These are phyloP conservation scores for Drosophila subobscura DNA, from an alignment of 1,140 invertebrate genomes.

Conservation along the genomic window DNA sequence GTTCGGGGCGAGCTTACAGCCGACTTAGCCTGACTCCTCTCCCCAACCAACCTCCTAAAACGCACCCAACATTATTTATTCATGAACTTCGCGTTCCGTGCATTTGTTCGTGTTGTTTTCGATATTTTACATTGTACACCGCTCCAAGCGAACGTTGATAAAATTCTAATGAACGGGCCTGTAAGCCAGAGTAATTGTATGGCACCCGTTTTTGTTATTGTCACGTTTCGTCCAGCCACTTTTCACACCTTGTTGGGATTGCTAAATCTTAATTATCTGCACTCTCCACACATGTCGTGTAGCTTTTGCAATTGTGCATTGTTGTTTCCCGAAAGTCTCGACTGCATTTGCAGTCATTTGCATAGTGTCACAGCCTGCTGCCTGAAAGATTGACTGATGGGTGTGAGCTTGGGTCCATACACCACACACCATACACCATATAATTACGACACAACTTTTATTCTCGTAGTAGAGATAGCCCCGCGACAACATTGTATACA, in stretches of 20 bases:
- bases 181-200: constrained; percentile 19
- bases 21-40: neutral
- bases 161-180: constrained; percentile 59
- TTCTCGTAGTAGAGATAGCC: too few relatives aligned
- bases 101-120: constrained; percentile 65
- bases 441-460: too few relatives aligned
- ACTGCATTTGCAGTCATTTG: constrained; percentile 37
- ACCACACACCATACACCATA: too few relatives aligned
- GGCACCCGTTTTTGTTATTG: constrained; percentile 44
- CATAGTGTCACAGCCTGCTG: constrained; percentile 7
- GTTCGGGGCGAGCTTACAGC: constrained; percentile 2
- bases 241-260: constrained; percentile 52
- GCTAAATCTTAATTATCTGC: constrained; percentile 42
- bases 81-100: constrained; percentile 42
- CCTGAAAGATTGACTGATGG: too few relatives aligned
- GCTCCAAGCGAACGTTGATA: constrained; percentile 49
- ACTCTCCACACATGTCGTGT: constrained; percentile 37
- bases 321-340: constrained; percentile 16
- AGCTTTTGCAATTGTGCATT: constrained; percentile 12
- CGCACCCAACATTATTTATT: constrained; percentile 62
- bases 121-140: constrained; percentile 30
- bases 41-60: constrained; percentile 58
- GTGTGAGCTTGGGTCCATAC: too few relatives aligned
- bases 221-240: constrained; percentile 57
- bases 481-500: too few relatives aligned